Base-by-base conservation (phyloP, 2,888 invertebrate genomes). In the Epinotia nisella region DNA sequence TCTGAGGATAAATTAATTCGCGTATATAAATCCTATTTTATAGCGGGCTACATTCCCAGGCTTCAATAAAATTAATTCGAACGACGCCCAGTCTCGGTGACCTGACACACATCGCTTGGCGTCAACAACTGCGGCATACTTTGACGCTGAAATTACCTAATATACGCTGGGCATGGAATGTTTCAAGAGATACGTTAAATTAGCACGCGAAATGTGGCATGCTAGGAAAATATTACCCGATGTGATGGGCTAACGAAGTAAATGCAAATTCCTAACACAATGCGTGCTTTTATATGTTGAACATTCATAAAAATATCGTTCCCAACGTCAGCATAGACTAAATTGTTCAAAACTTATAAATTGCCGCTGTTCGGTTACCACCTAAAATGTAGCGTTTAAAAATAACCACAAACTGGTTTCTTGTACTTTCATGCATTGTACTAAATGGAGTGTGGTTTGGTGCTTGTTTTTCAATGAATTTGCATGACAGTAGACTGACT, bases 71-170 rank as follows among this genome's bases (percentile, higher is more conserved):
- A 90, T 88, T 88, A 88, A 87, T 90, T 85, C 83, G 77, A 81
- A 86, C 87, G 88, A 84, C 83, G 83, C 81, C 72, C 82, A 82
- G 83, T 78, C 86, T 83, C 82, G 82, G 81, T 88, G 90, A 90
- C 87, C 90, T 87, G 90, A 83, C 88, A 87, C 78, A 87, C 84
- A 85, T 87, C 83, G 84, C 82, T 80, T 82, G 83, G 81, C 87
- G 89, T 86, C 86, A 85, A 87, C 86, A 83, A 87, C 83, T 85
- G 87, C 85, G 90, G 87, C 90, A 91, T 81, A 89, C 85, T 88
- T 90, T 84, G 78, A 66, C 74, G 76, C 76, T 81, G 83, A 88
- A 87, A 85, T 85, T 83, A 83, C 85, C 64, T 79, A 85, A 85
- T 86, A 84, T 84, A 80, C 81, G 76, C 80, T 76, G 80, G 82